Percentiles rank a stretch among this genome's conserved stretches.
Conservation (phyloP, 1,140 invertebrate genomes). For the Hypsibius dujardini region DNA sequence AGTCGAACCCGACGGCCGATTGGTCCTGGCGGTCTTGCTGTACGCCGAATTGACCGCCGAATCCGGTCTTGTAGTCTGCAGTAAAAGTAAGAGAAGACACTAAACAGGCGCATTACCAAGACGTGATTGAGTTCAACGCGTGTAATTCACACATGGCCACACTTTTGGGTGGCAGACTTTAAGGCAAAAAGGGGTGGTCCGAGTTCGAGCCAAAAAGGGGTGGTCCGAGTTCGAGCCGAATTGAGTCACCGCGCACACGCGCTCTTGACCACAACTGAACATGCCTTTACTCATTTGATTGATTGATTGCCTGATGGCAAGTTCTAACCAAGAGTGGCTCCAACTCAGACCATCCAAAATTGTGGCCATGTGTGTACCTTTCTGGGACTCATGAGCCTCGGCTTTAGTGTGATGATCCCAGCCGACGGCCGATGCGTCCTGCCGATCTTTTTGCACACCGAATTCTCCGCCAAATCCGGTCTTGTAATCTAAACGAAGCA, state of each 20-base stretch:
- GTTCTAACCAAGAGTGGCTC: no score
- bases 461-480: conserved; percentile 67
- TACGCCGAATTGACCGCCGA: conserved; percentile 56
- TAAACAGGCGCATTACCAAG: no score
- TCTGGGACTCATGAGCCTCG: conserved; percentile 52
- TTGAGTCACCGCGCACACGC: no score
- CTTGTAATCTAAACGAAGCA: conserved; percentile 43
- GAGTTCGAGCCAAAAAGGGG: no score
- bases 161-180: conserved; percentile 4
- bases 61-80: conserved; percentile 35
- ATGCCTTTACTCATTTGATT: no score
- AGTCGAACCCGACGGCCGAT: conserved; percentile 45
- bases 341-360: no score
- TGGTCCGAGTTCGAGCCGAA: no score
- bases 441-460: conserved; percentile 56
- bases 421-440: conserved; percentile 47
- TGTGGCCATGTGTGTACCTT: conserved; percentile 41
- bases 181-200: no score
- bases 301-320: no score
- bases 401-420: conserved; percentile 44
- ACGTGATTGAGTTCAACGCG: no score
- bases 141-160: neutral
- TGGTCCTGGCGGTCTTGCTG: conserved; percentile 54
- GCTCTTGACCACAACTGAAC: no score
- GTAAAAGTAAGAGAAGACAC: neutral